Base-by-base conservation (phyloP, 2,113 vertebrate species). In the Grammomys dolichurus region DNA sequence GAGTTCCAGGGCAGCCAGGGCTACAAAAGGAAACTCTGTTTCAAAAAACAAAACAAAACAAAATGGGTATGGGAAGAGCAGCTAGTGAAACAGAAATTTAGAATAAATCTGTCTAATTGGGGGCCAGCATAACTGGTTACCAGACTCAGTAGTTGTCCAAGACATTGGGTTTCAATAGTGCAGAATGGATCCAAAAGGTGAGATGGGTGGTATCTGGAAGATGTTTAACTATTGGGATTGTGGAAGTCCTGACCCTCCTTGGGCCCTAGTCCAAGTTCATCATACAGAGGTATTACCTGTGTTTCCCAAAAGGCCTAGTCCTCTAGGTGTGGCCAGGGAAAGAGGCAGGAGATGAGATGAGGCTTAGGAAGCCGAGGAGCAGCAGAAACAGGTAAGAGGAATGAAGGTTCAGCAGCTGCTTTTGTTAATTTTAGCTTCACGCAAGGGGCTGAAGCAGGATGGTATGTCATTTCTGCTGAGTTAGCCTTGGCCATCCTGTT, bases 391-490 rank as follows among this genome's bases (percentile, higher is more conserved):
- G 81, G 48, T 84, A 48, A 94, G 70, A 87, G 96, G 81, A 95
- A 93, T 96, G 96, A 96, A 89, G 89, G 95, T 95, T 97, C 95
- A 96, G 97, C 97, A 97, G 95, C 77, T 95, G 86, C 89, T 89
- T 95, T 97, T 97, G 96, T 96, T 98, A 95, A 98, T 96, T 97
- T 97, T 97, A 97, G 94, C 95, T 95, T 95, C 92, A 94, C 90
- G 89, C 90, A 95, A 97, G 96, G 91, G 96, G 94, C 96, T 96
- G 89, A 97, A 96, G 63, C 95, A 87, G 95, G 94, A 97, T 67
- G 85, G 95, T 95, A 91, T 96, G 96, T 94, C 89, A 84, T 97
- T 97, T 98, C 96, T 97, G 97, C 97, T 98, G 97, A 97, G 82
- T 90, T 96, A 93, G 97, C 91, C 93, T 97, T 96, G 96, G 94